These are phyloP conservation scores for Podargus strigoides DNA, from an alignment of 2,797 vertebrate species.

Conservation along the genomic window DNA sequence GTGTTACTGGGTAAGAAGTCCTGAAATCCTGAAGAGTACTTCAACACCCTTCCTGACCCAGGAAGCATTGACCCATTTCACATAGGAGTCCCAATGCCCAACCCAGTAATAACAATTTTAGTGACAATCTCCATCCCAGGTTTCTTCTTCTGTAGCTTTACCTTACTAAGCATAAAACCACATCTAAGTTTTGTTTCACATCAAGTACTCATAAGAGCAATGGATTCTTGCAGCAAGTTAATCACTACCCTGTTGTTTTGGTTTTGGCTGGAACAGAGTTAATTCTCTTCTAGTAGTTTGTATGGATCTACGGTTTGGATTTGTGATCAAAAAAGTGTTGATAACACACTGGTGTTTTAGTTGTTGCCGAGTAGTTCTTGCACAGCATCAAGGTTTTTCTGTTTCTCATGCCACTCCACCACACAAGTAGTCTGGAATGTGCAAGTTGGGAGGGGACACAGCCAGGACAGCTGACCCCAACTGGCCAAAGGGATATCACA, in stretches of 20 bases:
- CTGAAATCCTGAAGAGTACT: background rate
- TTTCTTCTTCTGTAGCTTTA: background rate
- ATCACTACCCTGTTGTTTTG: background rate
- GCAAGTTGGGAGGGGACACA: accelerated
- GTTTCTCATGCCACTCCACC: background rate
- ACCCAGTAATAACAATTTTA: background rate
- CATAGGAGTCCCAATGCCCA: background rate
- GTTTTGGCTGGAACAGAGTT: background rate
- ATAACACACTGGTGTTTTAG: background rate
- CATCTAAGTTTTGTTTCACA: background rate
- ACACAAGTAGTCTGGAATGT: background rate
- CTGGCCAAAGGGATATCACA: background rate
- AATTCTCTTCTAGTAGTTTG: background rate
- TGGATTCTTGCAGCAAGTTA: background rate
- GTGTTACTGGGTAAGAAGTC: background rate
- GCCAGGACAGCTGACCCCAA: background rate
- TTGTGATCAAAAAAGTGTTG: background rate
- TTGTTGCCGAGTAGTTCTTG: background rate
- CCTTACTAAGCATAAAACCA: background rate
- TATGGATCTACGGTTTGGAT: background rate
- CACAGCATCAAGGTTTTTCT: background rate
- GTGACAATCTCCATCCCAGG: background rate
- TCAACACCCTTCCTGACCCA: background rate
- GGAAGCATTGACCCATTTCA: background rate
- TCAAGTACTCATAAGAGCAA: background rate